Conservation (phyloP, 2,113 vertebrate genomes). For the Pelecanoides urinatrix region DNA sequence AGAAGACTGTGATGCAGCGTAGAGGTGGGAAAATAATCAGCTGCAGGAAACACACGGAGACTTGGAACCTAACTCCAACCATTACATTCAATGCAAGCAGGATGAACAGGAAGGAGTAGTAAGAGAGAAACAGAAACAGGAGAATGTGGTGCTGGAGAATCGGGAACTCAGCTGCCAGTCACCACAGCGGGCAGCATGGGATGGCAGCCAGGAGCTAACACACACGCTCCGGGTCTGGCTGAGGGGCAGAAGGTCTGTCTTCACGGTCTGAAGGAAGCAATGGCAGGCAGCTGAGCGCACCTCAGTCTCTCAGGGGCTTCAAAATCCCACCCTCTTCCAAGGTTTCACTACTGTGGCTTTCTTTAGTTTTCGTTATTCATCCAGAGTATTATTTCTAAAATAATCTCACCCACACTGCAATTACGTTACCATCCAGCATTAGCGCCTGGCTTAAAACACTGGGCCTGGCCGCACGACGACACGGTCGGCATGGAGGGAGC, state of each 20-base stretch:
- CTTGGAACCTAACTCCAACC: background rate
- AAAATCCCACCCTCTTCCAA: background rate
- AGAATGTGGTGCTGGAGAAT: background rate
- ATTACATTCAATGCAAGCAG: background rate
- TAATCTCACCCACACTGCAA: background rate
- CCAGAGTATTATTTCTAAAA: background rate
- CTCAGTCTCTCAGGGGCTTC: background rate
- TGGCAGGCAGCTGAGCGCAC: background rate
- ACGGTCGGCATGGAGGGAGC: accelerated
- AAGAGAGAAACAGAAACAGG: too few species aligned
- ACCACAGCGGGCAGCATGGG: background rate
- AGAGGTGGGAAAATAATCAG: background rate
- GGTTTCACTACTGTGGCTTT: background rate
- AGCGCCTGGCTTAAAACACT: background rate
- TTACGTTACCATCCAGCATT: background rate
- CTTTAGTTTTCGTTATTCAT: background rate
- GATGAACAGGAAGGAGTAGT: accelerated
- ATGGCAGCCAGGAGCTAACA: background rate
- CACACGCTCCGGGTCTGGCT: background rate
- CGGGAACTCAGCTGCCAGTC: background rate
- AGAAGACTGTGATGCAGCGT: background rate
- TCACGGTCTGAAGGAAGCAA: background rate
- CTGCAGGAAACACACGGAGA: background rate
- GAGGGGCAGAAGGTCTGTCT: background rate
- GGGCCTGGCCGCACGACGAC: background rate